These are phyloP conservation scores for Setipinna tenuifilis DNA, from an alignment of 2,797 vertebrate species.

Conservation along the genomic window DNA sequence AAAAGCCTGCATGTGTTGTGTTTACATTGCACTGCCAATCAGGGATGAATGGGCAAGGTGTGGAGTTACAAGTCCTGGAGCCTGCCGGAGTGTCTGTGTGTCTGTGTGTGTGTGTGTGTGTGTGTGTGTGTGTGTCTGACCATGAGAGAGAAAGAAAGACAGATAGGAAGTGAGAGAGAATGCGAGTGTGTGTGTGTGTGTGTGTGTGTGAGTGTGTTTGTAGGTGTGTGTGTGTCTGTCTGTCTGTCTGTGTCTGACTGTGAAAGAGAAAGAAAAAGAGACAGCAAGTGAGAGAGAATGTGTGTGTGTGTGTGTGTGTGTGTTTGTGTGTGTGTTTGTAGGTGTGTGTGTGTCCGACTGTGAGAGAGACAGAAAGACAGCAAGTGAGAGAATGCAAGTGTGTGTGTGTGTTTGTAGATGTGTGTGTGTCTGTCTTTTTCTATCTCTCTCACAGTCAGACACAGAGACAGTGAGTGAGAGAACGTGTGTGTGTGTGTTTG, in stretches of 20 bases:
- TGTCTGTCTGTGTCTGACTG: conserved; percentile 30
- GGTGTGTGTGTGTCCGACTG: neutral
- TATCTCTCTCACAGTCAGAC: too few species aligned
- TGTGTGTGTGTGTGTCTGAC: conserved; percentile 19
- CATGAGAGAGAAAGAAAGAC: neutral
- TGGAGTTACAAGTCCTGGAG: conserved; percentile 48
- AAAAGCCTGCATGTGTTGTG: conserved; percentile 52
- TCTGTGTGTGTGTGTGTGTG: conserved; percentile 39
- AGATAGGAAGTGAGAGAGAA: neutral
- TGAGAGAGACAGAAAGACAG: conserved; percentile 24
- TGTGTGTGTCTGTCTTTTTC: neutral
- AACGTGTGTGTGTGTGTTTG: conserved; percentile 28
- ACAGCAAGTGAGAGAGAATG: conserved; percentile 24
- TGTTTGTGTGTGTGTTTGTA: conserved; percentile 36
- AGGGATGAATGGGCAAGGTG: conserved; percentile 60
- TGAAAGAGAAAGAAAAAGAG: too few species aligned
- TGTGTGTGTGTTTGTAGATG: neutral
- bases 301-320: conserved; percentile 38
- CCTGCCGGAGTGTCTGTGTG: conserved; percentile 48
- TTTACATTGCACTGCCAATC: conserved; percentile 72
- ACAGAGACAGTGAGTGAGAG: conserved; percentile 12
- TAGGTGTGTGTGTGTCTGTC: neutral
- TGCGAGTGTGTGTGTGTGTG: neutral
- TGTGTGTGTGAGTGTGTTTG: neutral
- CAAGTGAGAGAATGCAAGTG: neutral